These are phyloP conservation scores for Caretta caretta DNA, from an alignment of 2,113 vertebrate species.

Conservation along the genomic window DNA sequence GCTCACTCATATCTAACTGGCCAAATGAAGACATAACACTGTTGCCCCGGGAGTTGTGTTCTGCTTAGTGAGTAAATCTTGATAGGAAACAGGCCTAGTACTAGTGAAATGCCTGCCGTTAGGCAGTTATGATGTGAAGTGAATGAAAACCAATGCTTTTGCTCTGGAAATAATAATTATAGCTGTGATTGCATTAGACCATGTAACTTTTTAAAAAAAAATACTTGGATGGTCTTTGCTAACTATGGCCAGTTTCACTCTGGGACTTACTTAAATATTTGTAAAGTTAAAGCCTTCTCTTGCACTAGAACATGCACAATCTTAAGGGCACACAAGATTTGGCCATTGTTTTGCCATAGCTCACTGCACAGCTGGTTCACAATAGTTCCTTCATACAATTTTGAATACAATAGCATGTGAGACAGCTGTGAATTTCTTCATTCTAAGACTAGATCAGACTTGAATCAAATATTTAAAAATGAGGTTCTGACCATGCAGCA, in stretches of 20 bases:
- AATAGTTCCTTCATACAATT: background rate
- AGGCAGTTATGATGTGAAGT: too few species aligned
- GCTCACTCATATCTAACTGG: background rate
- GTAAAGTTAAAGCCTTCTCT: background rate
- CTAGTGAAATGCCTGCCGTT: background rate
- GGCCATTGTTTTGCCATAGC: background rate
- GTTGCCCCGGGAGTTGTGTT: background rate
- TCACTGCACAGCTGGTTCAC: accelerated
- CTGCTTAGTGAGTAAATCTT: background rate
- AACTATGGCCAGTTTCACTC: background rate
- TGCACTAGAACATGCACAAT: background rate
- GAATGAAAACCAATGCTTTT: background rate
- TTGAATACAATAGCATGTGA: too few species aligned
- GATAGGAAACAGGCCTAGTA: background rate
- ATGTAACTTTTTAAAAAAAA: background rate
- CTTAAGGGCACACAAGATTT: background rate
- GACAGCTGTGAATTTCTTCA: background rate
- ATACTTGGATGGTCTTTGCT: accelerated
- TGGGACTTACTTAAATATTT: slow-evolving; percentile 27
- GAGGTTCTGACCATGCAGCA: accelerated
- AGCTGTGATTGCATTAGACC: background rate
- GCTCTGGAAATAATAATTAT: background rate
- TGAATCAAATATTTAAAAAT: background rate
- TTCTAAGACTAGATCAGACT: background rate
- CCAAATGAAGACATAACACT: background rate